These are phyloP conservation scores for Gasteruption jaculator DNA, from an alignment of 2,888 invertebrate species.

Conservation along the genomic window DNA sequence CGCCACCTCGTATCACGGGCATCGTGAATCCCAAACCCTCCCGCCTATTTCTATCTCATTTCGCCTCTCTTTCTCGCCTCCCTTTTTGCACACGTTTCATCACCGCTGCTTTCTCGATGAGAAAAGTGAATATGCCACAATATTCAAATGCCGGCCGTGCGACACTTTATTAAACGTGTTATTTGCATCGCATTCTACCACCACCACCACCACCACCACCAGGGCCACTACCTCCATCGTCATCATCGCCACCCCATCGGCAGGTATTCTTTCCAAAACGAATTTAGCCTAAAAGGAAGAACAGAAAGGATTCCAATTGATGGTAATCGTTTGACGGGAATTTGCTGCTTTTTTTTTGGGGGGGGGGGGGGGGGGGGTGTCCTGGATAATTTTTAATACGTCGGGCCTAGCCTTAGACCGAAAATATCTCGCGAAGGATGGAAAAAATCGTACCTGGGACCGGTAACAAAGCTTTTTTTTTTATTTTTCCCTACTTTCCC, in stretches of 20 bases:
- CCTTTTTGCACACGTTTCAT: conserved; percentile 22
- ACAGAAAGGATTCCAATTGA: too few species aligned
- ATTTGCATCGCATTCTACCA: conserved; percentile 40
- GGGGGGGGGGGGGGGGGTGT: too few species aligned
- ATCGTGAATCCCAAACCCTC: conserved; percentile 8
- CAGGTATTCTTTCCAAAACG: conserved; percentile 4
- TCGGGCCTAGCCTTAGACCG: too few species aligned
- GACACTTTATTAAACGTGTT: conserved; percentile 50
- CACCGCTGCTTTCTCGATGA: conserved; percentile 28
- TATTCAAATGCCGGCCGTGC: conserved; percentile 44
- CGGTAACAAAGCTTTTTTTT: too few species aligned
- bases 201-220: conserved; percentile 4
- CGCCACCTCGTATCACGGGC: conserved; percentile 32
- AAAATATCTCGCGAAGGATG: too few species aligned
- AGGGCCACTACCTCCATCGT: conserved; percentile 20
- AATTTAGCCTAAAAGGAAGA: too few species aligned
- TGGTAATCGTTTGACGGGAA: too few species aligned
- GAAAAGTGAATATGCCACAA: conserved; percentile 50
- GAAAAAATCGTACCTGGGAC: too few species aligned
- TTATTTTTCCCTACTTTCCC: conserved; percentile 16
- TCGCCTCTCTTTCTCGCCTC: conserved; percentile 15
- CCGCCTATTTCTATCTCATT: conserved; percentile 17
- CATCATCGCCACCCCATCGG: conserved; percentile 25
- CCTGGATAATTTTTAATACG: too few species aligned
- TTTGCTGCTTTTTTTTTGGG: too few species aligned